These are phyloP conservation scores for Trichomalopsis sarcophagae DNA, from an alignment of 1,140 invertebrate genomes.

Conservation along the genomic window DNA sequence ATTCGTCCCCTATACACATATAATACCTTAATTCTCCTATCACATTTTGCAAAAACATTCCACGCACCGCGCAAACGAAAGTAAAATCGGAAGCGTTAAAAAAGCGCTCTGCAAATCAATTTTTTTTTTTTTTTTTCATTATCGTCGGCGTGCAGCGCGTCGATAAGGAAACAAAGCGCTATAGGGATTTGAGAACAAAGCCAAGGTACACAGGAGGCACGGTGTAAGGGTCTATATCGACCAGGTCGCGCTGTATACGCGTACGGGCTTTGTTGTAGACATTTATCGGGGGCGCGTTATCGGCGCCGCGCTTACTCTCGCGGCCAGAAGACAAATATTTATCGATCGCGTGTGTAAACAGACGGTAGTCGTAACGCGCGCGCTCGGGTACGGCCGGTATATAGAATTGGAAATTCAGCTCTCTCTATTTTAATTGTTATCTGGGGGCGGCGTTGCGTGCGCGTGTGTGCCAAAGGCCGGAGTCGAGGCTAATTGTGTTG, in stretches of 20 bases:
- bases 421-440: not conserved
- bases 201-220: not conserved
- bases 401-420: constrained; percentile 3
- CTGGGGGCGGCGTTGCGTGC: not conserved
- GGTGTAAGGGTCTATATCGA: not conserved
- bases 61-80: too few relatives aligned
- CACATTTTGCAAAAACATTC: too few relatives aligned
- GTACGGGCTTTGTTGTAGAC: not conserved
- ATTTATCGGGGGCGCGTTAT: constrained; percentile 41
- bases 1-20: too few relatives aligned
- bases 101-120: too few relatives aligned
- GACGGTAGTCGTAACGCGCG: not conserved
- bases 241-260: not conserved
- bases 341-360: constrained; percentile 38
- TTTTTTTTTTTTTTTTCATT: too few relatives aligned
- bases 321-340: constrained; percentile 41
- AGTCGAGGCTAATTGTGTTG: constrained; percentile 18
- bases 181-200: not conserved
- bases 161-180: too few relatives aligned
- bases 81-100: too few relatives aligned
- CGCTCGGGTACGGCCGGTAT: not conserved
- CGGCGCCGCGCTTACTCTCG: not conserved
- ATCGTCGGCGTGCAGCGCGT: too few relatives aligned
- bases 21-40: too few relatives aligned
- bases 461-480: too few relatives aligned